Percentiles rank a stretch among this genome's conserved stretches.
Conservation (phyloP, 2,888 invertebrate species). For the Idaea aversata region DNA sequence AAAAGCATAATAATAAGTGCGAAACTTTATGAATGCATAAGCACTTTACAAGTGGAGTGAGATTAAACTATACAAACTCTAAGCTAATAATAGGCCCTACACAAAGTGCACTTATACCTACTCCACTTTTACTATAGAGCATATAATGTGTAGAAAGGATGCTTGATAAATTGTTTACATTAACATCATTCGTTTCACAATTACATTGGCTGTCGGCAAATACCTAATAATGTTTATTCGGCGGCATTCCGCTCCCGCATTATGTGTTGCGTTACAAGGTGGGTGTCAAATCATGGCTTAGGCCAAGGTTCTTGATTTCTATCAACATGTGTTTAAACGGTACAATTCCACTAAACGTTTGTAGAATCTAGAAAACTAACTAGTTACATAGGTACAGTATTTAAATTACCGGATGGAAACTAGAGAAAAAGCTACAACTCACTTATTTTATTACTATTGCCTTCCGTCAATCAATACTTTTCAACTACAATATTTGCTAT, state of each 20-base stretch:
- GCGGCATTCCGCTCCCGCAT: slow-evolving; percentile 39
- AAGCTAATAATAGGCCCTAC: background rate
- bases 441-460: background rate
- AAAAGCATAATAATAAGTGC: background rate
- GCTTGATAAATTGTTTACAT: slow-evolving; percentile 25
- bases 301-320: slow-evolving; percentile 43
- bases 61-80: background rate
- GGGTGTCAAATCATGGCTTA: slow-evolving; percentile 47
- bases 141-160: slow-evolving; percentile 12
- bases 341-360: slow-evolving; percentile 17
- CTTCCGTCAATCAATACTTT: background rate
- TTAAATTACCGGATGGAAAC: background rate
- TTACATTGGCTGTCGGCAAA: slow-evolving; percentile 20
- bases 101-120: slow-evolving; percentile 7
- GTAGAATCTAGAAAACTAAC: slow-evolving; percentile 17
- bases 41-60: background rate
- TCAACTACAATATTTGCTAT: background rate
- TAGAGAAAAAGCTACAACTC: background rate
- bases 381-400: background rate
- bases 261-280: slow-evolving; percentile 47
- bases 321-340: slow-evolving; percentile 24
- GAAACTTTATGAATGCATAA: background rate
- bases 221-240: slow-evolving; percentile 40
- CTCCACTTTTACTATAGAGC: background rate
- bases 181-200: slow-evolving; percentile 25